A percentile compares a stretch with the other conserved stretches of the same genome.
Conservation (phyloP, 1,140 invertebrate species). For the Sycophila sp. region DNA sequence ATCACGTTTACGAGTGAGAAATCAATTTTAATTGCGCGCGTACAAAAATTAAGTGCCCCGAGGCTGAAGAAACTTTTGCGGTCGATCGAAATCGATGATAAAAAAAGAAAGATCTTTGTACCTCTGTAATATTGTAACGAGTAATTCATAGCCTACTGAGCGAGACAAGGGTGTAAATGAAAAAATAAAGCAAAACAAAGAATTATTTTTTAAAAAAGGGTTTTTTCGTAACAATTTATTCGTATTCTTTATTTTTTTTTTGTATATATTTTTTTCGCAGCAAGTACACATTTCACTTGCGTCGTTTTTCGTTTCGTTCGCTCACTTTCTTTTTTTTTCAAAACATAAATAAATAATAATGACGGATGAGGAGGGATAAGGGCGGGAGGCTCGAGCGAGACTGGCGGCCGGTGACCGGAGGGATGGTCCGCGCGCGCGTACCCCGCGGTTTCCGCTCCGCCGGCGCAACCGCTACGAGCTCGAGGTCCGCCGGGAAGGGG, state of each 20-base stretch:
- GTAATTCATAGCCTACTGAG: neutral
- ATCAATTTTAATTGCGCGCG: no score
- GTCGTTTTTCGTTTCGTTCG: conserved; percentile 50
- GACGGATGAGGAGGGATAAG: conserved; percentile 1
- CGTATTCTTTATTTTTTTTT: conserved; percentile 45
- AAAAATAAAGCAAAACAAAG: neutral
- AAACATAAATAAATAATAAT: conserved; percentile 37
- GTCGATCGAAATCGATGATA: no score
- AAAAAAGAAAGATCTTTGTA: no score
- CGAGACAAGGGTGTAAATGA: neutral
- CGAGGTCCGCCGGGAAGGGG: conserved; percentile 5
- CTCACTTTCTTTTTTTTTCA: conserved; percentile 20
- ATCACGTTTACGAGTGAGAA: no score
- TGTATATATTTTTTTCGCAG: conserved; percentile 50
- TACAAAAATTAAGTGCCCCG: no score
- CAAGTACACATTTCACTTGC: conserved; percentile 31
- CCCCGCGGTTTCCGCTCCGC: neutral
- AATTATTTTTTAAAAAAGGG: conserved; percentile 41
- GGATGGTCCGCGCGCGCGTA: conserved; percentile 1
- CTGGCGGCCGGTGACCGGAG: neutral
- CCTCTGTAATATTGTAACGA: no score
- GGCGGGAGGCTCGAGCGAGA: conserved; percentile 8
- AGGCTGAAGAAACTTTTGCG: no score
- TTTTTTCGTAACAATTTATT: conserved; percentile 62
- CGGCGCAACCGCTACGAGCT: conserved; percentile 51